A percentile compares a stretch with the other conserved stretches of the same genome.
Evolutionary conservation across 2,797 vertebrate species (phyloP).

Genomic region (Choloepus didactylus): DNA sequence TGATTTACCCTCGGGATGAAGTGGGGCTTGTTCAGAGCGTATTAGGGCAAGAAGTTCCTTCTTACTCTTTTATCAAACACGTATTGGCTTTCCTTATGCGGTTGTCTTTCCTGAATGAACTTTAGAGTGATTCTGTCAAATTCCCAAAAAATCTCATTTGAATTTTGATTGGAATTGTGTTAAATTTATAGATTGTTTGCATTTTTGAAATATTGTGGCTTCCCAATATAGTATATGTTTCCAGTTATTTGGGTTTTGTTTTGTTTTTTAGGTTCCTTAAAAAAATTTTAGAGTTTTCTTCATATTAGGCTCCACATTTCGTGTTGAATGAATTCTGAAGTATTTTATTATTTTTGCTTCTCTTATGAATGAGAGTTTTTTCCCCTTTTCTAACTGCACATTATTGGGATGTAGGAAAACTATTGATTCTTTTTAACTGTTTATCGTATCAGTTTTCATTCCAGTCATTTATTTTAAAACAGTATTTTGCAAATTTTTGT

Average conservation of each 20-base stretch:
- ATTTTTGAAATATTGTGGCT: constrained; percentile 46
- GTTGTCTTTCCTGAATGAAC: background rate
- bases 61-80: background rate
- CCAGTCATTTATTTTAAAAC: constrained; percentile 23
- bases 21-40: background rate
- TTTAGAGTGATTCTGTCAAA: background rate
- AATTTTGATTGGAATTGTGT: constrained; percentile 30
- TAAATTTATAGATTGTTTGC: constrained; percentile 50
- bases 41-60: background rate
- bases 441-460: constrained; percentile 23
- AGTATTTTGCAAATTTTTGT: background rate
- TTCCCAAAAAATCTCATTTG: background rate
- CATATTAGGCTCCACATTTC: background rate
- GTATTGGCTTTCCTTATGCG: background rate
- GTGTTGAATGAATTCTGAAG: background rate
- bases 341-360: constrained; percentile 5
- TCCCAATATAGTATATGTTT: constrained; percentile 2
- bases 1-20: background rate
- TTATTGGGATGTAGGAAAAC: background rate
- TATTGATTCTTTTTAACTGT: background rate
- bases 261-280: constrained; percentile 3
- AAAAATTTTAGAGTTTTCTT: background rate
- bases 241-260: background rate
- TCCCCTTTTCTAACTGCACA: background rate
- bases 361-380: background rate